These are phyloP conservation scores for Spea bombifrons DNA, from an alignment of 2,113 vertebrate genomes.

Conservation along the genomic window DNA sequence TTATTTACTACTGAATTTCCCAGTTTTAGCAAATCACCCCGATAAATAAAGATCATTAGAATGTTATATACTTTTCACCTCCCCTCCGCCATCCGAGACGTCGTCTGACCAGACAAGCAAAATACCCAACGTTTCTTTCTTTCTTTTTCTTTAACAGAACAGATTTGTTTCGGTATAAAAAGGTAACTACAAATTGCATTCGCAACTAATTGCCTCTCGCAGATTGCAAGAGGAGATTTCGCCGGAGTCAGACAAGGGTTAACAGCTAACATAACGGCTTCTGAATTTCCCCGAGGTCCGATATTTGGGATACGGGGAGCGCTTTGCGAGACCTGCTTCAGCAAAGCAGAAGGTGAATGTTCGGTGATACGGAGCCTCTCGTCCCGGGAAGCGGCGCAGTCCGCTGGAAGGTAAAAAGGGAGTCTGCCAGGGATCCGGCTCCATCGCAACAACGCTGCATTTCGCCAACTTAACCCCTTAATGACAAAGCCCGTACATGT, in stretches of 20 bases:
- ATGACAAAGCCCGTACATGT: too few species aligned
- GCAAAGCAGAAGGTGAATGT: slow-evolving; percentile 38
- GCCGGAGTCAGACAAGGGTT: slow-evolving; percentile 30
- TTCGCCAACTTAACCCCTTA: too few species aligned
- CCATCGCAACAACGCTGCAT: slow-evolving; percentile 37
- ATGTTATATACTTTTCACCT: too few species aligned
- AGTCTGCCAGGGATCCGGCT: slow-evolving; percentile 17
- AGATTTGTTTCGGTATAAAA: background rate
- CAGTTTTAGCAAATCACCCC: too few species aligned
- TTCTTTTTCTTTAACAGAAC: background rate
- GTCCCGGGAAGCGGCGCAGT: slow-evolving; percentile 12
- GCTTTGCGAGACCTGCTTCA: slow-evolving; percentile 18
- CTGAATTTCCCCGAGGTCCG: slow-evolving; percentile 15
- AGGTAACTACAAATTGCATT: slow-evolving; percentile 9
- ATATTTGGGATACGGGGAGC: slow-evolving; percentile 12
- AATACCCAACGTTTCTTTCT: too few species aligned
- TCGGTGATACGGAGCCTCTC: slow-evolving; percentile 38
- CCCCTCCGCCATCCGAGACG: background rate
- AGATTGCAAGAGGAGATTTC: background rate
- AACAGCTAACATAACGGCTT: slow-evolving; percentile 21
- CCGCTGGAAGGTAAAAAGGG: slow-evolving; percentile 18
- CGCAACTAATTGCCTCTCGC: background rate
- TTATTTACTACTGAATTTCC: too few species aligned
- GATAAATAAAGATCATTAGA: too few species aligned
- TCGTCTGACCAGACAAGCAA: background rate